These are phyloP conservation scores for Parapsyche elsis DNA, from an alignment of 1,140 invertebrate genomes.

Conservation along the genomic window DNA sequence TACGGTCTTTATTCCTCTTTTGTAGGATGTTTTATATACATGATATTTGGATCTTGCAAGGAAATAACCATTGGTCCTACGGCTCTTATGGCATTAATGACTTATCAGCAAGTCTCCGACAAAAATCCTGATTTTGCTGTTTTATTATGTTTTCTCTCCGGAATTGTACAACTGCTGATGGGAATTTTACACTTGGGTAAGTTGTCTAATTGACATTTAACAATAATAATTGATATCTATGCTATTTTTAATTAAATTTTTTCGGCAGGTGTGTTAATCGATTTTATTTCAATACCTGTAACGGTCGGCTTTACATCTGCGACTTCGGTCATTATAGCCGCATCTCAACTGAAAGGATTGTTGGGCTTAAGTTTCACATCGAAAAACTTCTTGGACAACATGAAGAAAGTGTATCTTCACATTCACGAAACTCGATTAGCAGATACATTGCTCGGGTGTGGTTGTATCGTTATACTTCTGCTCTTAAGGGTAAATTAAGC, in stretches of 20 bases:
- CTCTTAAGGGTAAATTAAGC: slow-evolving; percentile 79
- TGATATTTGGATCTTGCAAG: slow-evolving; percentile 88
- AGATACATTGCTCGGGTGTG: slow-evolving; percentile 77
- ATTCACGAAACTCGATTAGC: slow-evolving; percentile 72
- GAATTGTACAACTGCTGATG: slow-evolving; percentile 85
- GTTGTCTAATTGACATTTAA: slow-evolving; percentile 40
- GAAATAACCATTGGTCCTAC: slow-evolving; percentile 92
- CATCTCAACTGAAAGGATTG: slow-evolving; percentile 87
- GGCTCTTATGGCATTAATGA: slow-evolving; percentile 85
- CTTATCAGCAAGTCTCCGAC: slow-evolving; percentile 76
- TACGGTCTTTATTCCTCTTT: slow-evolving; percentile 94
- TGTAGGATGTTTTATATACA: slow-evolving; percentile 92
- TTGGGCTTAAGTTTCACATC: slow-evolving; percentile 81
- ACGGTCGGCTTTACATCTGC: slow-evolving; percentile 94
- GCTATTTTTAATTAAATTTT: background rate
- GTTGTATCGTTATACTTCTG: slow-evolving; percentile 77
- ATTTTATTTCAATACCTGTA: slow-evolving; percentile 94
- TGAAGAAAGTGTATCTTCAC: slow-evolving; percentile 70
- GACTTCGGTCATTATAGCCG: slow-evolving; percentile 91
- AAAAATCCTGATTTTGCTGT: slow-evolving; percentile 83
- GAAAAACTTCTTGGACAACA: slow-evolving; percentile 77
- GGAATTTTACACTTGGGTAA: slow-evolving; percentile 83
- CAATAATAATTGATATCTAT: background rate
- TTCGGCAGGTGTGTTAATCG: slow-evolving; percentile 88
- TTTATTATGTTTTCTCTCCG: slow-evolving; percentile 84